Evolutionary conservation across 2,888 invertebrate genomes (phyloP).

Genomic region (Diadromus collaris): DNA sequence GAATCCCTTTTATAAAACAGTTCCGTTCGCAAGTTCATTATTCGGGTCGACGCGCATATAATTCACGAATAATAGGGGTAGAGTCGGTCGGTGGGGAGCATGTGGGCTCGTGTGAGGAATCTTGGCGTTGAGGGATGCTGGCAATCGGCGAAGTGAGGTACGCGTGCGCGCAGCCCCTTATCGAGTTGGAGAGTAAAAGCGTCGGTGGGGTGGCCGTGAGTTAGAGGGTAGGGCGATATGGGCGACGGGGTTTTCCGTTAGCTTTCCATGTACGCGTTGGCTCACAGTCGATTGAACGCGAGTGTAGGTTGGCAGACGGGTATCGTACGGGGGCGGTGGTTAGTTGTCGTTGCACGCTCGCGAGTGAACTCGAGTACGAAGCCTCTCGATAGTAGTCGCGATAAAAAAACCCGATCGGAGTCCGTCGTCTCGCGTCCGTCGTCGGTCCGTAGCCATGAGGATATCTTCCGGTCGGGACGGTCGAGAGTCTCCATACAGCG

Average conservation of each 20-base stretch:
- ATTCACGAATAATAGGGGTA: slow-evolving; percentile 8
- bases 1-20: background rate
- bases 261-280: slow-evolving; percentile 43
- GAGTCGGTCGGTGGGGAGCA: background rate
- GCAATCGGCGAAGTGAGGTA: slow-evolving; percentile 28
- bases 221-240: slow-evolving; percentile 36
- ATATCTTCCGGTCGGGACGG: slow-evolving; percentile 33
- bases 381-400: background rate
- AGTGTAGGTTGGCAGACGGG: background rate
- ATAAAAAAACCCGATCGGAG: slow-evolving; percentile 4
- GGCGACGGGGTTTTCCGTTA: slow-evolving; percentile 12
- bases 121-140: slow-evolving; percentile 20
- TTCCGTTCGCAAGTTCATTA: background rate
- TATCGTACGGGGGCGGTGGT: slow-evolving; percentile 13
- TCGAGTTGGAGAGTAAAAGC: slow-evolving; percentile 77
- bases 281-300: slow-evolving; percentile 49
- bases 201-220: slow-evolving; percentile 66
- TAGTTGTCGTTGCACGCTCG: slow-evolving; percentile 7
- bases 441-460: slow-evolving; percentile 40
- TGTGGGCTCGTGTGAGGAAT: slow-evolving; percentile 11
- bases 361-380: background rate
- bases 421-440: background rate
- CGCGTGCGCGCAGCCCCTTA: slow-evolving; percentile 76
- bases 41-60: background rate
- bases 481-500: slow-evolving; percentile 45